Conservation (phyloP, 2,113 vertebrate genomes). For the Dascyllus trimaculatus region DNA sequence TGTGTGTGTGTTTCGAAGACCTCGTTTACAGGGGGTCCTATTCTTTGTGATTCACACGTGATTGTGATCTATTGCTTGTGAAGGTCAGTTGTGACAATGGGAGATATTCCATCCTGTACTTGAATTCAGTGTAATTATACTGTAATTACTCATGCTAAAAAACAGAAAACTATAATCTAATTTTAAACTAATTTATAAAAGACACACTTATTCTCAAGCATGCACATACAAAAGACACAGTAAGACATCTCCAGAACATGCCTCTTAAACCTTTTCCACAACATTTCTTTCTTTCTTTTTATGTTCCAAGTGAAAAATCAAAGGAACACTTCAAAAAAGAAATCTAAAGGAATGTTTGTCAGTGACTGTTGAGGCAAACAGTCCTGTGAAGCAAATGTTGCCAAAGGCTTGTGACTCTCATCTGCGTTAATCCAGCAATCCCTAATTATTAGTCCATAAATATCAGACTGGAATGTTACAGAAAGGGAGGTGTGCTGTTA, state of each 20-base stretch:
- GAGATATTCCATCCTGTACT: too few relatives aligned
- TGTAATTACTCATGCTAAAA: too few relatives aligned
- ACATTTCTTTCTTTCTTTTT: too few relatives aligned
- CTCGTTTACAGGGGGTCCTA: too few relatives aligned
- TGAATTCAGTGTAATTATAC: too few relatives aligned
- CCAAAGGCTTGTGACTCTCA: conserved; percentile 5
- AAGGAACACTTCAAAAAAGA: conserved; percentile 47
- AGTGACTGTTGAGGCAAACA: conserved; percentile 49
- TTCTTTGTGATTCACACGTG: too few relatives aligned
- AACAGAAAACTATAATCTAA: not conserved
- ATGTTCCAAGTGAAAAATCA: conserved; percentile 56
- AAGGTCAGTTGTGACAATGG: too few relatives aligned
- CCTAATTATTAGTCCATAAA: conserved; percentile 53
- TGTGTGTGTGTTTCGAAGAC: too few relatives aligned
- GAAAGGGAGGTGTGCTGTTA: too few relatives aligned
- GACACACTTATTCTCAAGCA: conserved; percentile 75
- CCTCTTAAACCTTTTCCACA: not conserved
- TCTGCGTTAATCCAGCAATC: conserved; percentile 50
- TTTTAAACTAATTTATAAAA: conserved; percentile 40
- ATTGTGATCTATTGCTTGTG: too few relatives aligned
- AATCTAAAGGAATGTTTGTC: conserved; percentile 16
- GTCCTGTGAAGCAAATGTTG: conserved; percentile 28
- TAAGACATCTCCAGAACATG: conserved; percentile 49
- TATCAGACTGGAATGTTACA: conserved; percentile 56
- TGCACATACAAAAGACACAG: conserved; percentile 78